Conservation (phyloP, 2,113 vertebrate species). For the Microtus richardsoni region DNA sequence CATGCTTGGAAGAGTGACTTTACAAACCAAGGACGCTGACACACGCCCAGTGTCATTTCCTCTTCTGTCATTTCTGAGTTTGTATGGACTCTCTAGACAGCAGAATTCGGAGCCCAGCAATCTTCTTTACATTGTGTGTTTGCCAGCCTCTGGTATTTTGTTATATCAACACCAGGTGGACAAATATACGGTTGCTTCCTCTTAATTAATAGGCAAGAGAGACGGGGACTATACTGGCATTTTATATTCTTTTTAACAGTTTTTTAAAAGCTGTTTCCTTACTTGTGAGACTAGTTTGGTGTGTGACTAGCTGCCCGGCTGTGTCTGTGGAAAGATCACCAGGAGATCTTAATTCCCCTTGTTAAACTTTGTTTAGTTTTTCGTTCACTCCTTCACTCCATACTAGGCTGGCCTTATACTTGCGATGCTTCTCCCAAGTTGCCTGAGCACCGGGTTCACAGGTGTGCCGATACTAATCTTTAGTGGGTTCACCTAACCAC, state of each 20-base stretch:
- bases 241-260: not conserved
- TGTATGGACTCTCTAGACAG: not conserved
- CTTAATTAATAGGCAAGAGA: not conserved
- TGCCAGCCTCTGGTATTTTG: not conserved
- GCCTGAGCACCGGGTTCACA: not conserved
- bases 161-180: not conserved
- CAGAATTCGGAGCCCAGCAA: not conserved
- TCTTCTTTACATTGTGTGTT: not conserved
- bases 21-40: not conserved
- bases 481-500: not conserved
- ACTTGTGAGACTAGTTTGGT: not conserved
- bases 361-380: not conserved
- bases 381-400: not conserved
- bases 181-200: not conserved
- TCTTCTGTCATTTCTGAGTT: not conserved
- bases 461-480: not conserved
- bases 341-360: not conserved
- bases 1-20: not conserved
- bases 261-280: not conserved
- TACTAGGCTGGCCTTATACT: not conserved
- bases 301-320: not conserved
- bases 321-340: not conserved
- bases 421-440: not conserved
- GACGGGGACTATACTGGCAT: not conserved
- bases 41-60: not conserved